phyloP scores from a whole-genome alignment of 2,797 vertebrate species.

The Tangara arthus region DNA sequence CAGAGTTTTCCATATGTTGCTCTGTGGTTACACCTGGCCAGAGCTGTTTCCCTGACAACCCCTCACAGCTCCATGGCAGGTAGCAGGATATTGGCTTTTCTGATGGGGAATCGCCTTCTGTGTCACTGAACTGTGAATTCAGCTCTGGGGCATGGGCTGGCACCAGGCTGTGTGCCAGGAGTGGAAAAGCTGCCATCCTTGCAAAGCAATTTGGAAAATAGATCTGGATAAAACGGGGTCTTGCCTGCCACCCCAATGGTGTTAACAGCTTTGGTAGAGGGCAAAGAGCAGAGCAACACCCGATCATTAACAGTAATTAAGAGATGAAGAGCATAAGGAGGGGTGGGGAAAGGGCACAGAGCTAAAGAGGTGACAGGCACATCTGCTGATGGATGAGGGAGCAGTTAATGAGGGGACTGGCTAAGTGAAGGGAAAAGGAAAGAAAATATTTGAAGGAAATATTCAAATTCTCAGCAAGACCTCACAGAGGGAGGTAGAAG shows the following conservation, averaged over 20 bases:
- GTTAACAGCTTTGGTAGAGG: background rate
- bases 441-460: background rate
- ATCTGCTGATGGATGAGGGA: background rate
- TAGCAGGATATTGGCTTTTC: background rate
- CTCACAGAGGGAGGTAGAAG: background rate
- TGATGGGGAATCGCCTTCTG: background rate
- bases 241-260: background rate
- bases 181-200: background rate
- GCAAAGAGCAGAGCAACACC: background rate
- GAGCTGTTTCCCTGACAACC: constrained; percentile 12
- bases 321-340: background rate
- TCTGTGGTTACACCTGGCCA: background rate
- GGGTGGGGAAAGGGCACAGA: background rate
- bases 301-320: background rate
- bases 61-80: background rate
- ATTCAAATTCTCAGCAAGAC: background rate
- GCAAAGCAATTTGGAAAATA: background rate
- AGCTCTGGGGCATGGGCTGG: background rate
- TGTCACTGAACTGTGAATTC: background rate
- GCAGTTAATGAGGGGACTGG: background rate
- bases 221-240: background rate
- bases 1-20: background rate
- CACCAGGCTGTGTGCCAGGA: background rate
- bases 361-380: background rate
- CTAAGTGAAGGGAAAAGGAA: background rate